Evolutionary conservation across 2,113 vertebrate species (phyloP), one percentile per base, ranked within the genome.

Genomic region (Mixornis gularis): DNA sequence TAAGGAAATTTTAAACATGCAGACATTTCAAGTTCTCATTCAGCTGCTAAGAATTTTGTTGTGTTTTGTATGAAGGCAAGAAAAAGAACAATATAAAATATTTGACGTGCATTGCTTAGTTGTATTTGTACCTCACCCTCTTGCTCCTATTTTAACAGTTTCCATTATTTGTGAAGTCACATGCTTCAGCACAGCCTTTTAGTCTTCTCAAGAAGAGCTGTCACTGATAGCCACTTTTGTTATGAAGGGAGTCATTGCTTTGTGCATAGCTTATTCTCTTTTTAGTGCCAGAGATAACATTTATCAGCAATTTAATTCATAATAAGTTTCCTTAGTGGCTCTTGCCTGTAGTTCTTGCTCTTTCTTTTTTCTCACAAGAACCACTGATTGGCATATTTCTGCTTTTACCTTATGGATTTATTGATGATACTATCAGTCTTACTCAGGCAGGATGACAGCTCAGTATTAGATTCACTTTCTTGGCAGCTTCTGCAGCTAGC

Each of bases 381-480:
- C 44, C 49, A 53, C 65, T 87, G 91, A 89, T 89, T 84, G 90
- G 53, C 94, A 91, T 95, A 91, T 92, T 88, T 83, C 82, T 96
- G 82, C 78, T 91, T 96, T 95, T 88, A 79, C 84, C 73, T 94
- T 95, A 96, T 43, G 34, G 94, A 86, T 89, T 94, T 97, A 97
- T 96, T 92, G 96, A 97, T 95, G 82, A 88, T 89, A 51, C 65
- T 83, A 96, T 97, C 91, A 91, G 36, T 97, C 96, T 96, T 95
- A 82, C 73, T 96, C 86, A 95, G 87, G 60, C 65, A 90, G 34
- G 63, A 44, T 92, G 96, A 96, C 93, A 97, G 76, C 59, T 88
- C 87, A 89, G 55, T 94, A 91, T 96, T 93, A 94, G 87, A 85
- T 74, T 59, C 30, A 43, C 56, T 76, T 93, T 88, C 90, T 73